phyloP scores from a whole-genome alignment of 2,888 invertebrate species.

The Sphaerophoria taeniata region DNA sequence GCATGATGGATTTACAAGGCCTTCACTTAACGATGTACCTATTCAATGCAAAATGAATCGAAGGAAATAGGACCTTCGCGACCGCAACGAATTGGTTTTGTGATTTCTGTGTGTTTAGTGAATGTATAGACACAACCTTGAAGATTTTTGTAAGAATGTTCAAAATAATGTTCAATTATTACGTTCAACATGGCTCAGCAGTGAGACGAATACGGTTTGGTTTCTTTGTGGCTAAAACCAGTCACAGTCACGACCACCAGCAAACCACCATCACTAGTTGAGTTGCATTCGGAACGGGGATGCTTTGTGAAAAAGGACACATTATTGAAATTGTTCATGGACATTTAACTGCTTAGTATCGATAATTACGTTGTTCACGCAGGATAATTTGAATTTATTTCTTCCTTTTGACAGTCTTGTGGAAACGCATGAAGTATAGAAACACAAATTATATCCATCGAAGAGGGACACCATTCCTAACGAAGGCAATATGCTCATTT shows the following conservation, averaged over 20 bases:
- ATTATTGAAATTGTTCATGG: constrained; percentile 61
- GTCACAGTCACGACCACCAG: not conserved
- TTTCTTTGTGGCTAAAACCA: constrained; percentile 40
- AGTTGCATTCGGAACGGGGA: not conserved
- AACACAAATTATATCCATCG: not conserved
- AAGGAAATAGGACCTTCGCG: constrained; percentile 70
- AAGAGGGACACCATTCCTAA: constrained; percentile 62
- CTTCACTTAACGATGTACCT: constrained; percentile 64
- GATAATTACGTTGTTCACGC: constrained; percentile 71
- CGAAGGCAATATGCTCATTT: constrained; percentile 69
- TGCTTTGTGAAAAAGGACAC: constrained; percentile 20
- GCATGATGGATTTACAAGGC: constrained; percentile 68
- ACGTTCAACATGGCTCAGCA: constrained; percentile 79
- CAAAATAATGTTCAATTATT: constrained; percentile 81
- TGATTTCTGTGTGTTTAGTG: constrained; percentile 31
- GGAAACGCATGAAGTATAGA: constrained; percentile 19
- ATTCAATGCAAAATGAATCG: constrained; percentile 39
- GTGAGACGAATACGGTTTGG: constrained; percentile 78
- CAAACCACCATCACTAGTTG: constrained; percentile 57
- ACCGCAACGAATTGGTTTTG: constrained; percentile 75
- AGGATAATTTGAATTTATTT: constrained; percentile 64
- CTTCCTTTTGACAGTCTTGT: constrained; percentile 48
- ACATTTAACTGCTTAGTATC: constrained; percentile 65
- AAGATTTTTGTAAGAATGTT: constrained; percentile 57
- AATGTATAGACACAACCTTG: constrained; percentile 56